Evolutionary conservation across 1,140 invertebrate genomes (phyloP).

Genomic region (Eupeodes corollae): DNA sequence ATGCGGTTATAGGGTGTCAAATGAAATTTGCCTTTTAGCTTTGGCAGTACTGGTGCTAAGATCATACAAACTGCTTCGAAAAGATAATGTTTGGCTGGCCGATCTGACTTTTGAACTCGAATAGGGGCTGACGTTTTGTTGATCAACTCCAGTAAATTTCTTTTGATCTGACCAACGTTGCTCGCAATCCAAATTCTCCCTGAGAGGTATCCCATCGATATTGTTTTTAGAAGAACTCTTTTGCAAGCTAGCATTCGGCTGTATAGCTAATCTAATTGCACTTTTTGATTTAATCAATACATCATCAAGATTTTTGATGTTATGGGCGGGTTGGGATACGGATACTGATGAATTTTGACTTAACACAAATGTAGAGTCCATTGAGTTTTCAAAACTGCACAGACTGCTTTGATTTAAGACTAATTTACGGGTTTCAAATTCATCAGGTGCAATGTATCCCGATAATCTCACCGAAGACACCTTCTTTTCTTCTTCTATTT

Average conservation of each 20-base stretch:
- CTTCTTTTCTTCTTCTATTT: slow-evolving; percentile 21
- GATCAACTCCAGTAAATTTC: slow-evolving; percentile 33
- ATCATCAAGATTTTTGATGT: not conserved
- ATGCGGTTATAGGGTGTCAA: slow-evolving; percentile 18
- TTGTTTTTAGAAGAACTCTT: slow-evolving; percentile 35
- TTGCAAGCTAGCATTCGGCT: slow-evolving; percentile 17
- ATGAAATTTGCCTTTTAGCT: slow-evolving; percentile 30
- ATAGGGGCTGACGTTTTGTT: slow-evolving; percentile 28
- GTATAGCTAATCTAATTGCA: slow-evolving; percentile 11
- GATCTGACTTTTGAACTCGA: slow-evolving; percentile 12
- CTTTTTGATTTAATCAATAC: slow-evolving; percentile 4
- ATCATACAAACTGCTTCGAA: not conserved
- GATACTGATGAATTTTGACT: slow-evolving; percentile 15
- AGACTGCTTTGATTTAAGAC: slow-evolving; percentile 5
- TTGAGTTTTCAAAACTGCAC: slow-evolving; percentile 27
- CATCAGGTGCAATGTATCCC: slow-evolving; percentile 33
- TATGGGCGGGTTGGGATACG: not conserved
- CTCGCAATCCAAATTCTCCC: slow-evolving; percentile 31
- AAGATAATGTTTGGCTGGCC: slow-evolving; percentile 14
- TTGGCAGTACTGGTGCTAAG: slow-evolving; percentile 11
- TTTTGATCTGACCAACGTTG: slow-evolving; percentile 28
- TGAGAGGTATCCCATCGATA: slow-evolving; percentile 21
- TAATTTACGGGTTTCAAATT: slow-evolving; percentile 24
- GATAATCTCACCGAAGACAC: slow-evolving; percentile 19
- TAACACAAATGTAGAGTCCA: slow-evolving; percentile 21